Percentiles rank a stretch among this genome's conserved stretches.
These are phyloP conservation scores for Caenorhabditis tropicalis DNA, from an alignment of 1,140 invertebrate genomes.

Conservation along the genomic window DNA sequence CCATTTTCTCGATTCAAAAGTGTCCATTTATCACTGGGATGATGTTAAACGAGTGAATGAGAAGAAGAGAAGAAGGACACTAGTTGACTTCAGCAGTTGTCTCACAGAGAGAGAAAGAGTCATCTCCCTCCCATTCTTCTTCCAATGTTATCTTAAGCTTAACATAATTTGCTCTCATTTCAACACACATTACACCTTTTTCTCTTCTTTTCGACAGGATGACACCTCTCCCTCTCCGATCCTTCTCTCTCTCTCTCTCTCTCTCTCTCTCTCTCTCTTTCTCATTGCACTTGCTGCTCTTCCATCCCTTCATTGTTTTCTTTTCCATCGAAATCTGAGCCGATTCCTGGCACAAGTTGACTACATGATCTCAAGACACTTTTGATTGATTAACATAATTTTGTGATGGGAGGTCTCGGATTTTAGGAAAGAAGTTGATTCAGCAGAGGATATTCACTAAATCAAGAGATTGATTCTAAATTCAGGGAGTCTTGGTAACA, in stretches of 20 bases:
- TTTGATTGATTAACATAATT: slow-evolving; percentile 36
- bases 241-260: background rate
- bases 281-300: too few species aligned
- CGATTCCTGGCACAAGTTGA: slow-evolving; percentile 25
- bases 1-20: background rate
- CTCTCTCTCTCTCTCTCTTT: background rate
- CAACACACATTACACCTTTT: slow-evolving; percentile 44
- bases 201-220: slow-evolving; percentile 4
- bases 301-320: slow-evolving; percentile 28
- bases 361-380: background rate
- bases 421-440: too few species aligned
- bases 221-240: too few species aligned
- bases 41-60: slow-evolving; percentile 17
- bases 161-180: slow-evolving; percentile 44
- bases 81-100: slow-evolving; percentile 2
- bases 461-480: too few species aligned
- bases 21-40: background rate
- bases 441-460: too few species aligned
- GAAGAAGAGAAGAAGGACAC: background rate
- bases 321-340: slow-evolving; percentile 25
- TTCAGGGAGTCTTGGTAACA: too few species aligned
- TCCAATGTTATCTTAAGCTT: slow-evolving; percentile 40
- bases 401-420: too few species aligned
- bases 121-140: background rate
- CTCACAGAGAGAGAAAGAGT: background rate